A percentile compares a stretch with the other conserved stretches of the same genome.
phyloP scores from a whole-genome alignment of 2,888 invertebrate species.

The Petrolisthes cinctipes region DNA sequence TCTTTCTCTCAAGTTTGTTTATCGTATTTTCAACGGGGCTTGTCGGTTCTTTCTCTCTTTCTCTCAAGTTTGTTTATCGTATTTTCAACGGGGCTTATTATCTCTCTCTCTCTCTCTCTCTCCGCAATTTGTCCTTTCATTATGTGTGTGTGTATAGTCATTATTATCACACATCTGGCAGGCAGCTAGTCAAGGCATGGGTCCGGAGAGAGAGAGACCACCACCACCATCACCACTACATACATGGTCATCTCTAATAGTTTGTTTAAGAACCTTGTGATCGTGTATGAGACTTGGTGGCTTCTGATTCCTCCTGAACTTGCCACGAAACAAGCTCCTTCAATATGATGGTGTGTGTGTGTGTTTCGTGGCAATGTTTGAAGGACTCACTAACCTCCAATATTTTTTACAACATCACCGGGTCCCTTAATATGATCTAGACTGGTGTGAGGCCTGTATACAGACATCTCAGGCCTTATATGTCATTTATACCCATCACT shows the following conservation, averaged over 20 bases:
- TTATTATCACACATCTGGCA: slow-evolving; percentile 4
- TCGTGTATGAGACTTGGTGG: too few species aligned
- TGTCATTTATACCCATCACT: slow-evolving; percentile 38
- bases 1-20: not conserved
- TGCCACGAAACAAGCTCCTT: too few species aligned
- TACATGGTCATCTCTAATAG: slow-evolving; percentile 54
- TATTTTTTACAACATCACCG: too few species aligned
- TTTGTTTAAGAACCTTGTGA: slow-evolving; percentile 33
- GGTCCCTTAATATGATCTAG: slow-evolving; percentile 46
- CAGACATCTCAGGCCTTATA: slow-evolving; percentile 25
- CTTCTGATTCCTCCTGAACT: too few species aligned
- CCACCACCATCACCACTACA: slow-evolving; percentile 26
- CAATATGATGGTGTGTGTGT: too few species aligned
- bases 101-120: not conserved
- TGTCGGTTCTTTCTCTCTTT: not conserved
- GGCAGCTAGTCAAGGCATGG: too few species aligned
- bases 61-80: not conserved
- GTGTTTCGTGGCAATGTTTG: too few species aligned
- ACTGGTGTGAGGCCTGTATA: slow-evolving; percentile 42
- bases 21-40: not conserved
- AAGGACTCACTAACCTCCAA: too few species aligned
- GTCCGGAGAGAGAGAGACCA: slow-evolving; percentile 6
- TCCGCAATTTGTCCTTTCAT: too few species aligned
- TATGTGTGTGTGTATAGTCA: not conserved
- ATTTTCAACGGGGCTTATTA: not conserved